Conservation (phyloP, 2,113 vertebrate genomes). For the Chlorodrepanis virens region DNA sequence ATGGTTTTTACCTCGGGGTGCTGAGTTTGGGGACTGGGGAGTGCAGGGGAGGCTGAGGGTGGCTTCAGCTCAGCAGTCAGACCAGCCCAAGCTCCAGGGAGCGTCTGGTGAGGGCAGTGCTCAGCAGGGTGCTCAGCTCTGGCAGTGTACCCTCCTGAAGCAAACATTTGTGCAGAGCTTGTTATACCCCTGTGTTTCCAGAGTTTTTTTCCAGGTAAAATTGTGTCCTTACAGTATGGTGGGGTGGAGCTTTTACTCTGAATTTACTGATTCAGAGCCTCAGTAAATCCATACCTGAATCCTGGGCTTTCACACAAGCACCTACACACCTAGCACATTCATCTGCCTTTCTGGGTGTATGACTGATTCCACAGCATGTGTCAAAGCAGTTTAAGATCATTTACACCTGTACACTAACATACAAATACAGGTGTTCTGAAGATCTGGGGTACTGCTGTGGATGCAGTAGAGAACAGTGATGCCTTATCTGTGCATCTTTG, state of each 20-base stretch:
- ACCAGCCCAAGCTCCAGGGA: rapidly evolving
- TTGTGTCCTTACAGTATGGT: neutral
- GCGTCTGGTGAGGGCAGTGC: neutral
- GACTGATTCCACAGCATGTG: rapidly evolving
- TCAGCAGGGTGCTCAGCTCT: rapidly evolving
- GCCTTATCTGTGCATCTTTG: neutral
- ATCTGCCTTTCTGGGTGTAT: neutral
- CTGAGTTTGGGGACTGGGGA: neutral
- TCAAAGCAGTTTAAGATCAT: neutral
- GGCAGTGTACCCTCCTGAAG: neutral
- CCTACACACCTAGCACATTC: neutral
- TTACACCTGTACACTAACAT: neutral
- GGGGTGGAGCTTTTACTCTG: neutral
- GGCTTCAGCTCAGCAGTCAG: rapidly evolving
- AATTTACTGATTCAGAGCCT: neutral
- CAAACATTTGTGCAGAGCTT: neutral
- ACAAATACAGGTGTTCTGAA: neutral
- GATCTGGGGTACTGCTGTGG: neutral
- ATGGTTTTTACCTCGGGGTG: neutral
- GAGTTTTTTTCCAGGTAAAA: neutral
- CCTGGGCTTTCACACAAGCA: neutral
- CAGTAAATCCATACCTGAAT: neutral
- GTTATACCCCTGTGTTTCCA: neutral
- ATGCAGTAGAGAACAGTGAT: rapidly evolving
- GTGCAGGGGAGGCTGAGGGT: neutral